These are phyloP conservation scores for Eriocheir sinensis DNA, from an alignment of 1,140 invertebrate genomes.

Conservation along the genomic window DNA sequence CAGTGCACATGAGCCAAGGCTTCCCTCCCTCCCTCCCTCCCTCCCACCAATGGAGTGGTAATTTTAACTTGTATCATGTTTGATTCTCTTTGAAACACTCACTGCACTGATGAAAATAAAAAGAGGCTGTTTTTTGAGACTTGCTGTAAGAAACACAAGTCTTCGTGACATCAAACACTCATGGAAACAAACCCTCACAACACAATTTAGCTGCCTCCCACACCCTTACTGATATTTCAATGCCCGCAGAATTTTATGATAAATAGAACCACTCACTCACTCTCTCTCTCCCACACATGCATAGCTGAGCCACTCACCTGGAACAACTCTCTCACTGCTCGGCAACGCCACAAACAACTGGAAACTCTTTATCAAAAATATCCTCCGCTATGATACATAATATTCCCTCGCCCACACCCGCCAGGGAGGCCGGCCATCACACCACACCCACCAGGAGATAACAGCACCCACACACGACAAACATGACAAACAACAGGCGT, in stretches of 20 bases:
- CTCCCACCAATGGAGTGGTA: background rate
- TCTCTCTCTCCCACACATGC: constrained; percentile 39
- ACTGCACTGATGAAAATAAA: background rate
- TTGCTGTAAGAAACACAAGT: too few relatives aligned
- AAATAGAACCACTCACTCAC: constrained; percentile 38
- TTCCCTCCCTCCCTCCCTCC: background rate
- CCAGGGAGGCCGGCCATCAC: too few relatives aligned
- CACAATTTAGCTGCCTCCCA: background rate
- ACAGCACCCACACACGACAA: too few relatives aligned
- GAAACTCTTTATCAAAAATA: constrained; percentile 26
- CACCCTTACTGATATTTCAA: background rate
- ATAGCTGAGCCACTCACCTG: too few relatives aligned
- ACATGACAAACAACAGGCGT: too few relatives aligned
- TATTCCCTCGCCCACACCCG: background rate
- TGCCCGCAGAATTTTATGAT: background rate
- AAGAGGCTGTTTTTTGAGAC: background rate
- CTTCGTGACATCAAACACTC: too few relatives aligned
- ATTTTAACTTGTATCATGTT: background rate
- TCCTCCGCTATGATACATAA: background rate
- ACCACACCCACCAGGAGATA: too few relatives aligned
- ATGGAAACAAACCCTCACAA: background rate
- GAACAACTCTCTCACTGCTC: background rate
- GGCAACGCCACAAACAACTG: background rate
- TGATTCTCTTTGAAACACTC: background rate
- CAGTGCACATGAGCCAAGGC: background rate